phyloP scores from a whole-genome alignment of 1,140 invertebrate species.

The Tetraneura akinire region DNA sequence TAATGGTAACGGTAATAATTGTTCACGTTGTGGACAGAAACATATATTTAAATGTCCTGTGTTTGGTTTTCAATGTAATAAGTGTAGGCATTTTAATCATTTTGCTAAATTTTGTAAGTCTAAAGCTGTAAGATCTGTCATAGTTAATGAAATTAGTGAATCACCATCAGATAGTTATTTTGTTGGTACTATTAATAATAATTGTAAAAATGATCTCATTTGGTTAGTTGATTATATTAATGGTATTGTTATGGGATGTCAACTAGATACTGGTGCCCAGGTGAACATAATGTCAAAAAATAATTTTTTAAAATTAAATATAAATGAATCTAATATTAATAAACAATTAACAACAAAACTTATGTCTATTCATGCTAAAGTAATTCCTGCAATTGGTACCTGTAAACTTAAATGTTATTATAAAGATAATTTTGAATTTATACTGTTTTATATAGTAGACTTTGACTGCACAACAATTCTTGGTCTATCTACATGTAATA shows the following conservation, averaged over 20 bases:
- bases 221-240: conserved; percentile 3
- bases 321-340: neutral
- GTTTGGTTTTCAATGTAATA: neutral
- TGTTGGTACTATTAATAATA: neutral
- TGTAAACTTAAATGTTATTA: neutral
- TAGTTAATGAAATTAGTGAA: neutral
- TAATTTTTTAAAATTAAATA: neutral
- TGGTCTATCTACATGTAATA: neutral
- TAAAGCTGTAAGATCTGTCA: neutral
- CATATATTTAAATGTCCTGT: neutral
- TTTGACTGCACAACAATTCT: neutral
- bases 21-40: conserved; percentile 9
- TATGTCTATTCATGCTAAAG: neutral
- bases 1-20: neutral
- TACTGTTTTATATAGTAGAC: neutral
- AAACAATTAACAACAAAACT: neutral
- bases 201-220: neutral
- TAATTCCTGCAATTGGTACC: neutral
- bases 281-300: neutral
- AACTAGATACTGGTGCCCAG: neutral
- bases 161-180: conserved; percentile 18
- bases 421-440: neutral
- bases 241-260: neutral
- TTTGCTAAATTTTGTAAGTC: conserved; percentile 5
- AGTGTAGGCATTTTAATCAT: conserved; percentile 7